Evolutionary conservation across 2,888 invertebrate species (phyloP), one percentile per base, ranked within the genome.

Genomic region (Ornithoptera priamus): DNA sequence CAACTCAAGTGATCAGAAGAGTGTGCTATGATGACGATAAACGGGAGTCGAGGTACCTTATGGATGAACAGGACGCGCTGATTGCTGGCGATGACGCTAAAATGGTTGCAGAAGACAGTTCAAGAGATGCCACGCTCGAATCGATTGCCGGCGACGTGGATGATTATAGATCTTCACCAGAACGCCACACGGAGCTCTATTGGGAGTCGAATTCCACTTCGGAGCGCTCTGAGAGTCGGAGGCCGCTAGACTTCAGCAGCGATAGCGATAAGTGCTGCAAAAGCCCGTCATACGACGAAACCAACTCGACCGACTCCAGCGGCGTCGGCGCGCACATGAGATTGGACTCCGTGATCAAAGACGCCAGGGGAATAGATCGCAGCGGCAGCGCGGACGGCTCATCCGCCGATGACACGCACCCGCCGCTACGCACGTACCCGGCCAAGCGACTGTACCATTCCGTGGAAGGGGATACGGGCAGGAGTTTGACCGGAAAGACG

Each of bases 181-280:
- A 92, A 68, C 79, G 90, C 2, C 85, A 87, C 67, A 78, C 87
- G 0, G 92, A 92, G 64, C 72, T 92, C 30, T 93, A 90, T 74
- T 93, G 93, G 93, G 93, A 93, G 72, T 87, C 88, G 0, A 89
- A 87, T 64, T 89, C 90, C 0, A 82, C 87, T 0, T 86, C 90
- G 0, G 90, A 87, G 69, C 81, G 90, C 22, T 86, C 86, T 0
- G 92, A 89, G 12, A 77, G 83, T 57, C 75, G 88, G 7, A 75
- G 90, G 10, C 86, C 85, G 0, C 71, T 89, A 39, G 90, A 92
- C 67, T 93, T 86, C 70, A 92, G 91, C 74, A 91, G 89, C 70
- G 93, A 93, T 73, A 92, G 90, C 71, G 93, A 93, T 62, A 93
- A 93, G 70, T 92, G 92, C 74, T 90, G 91, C 76, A 91, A 90